Conservation (phyloP, 2,888 invertebrate species). For the Epinotia bilunana region DNA sequence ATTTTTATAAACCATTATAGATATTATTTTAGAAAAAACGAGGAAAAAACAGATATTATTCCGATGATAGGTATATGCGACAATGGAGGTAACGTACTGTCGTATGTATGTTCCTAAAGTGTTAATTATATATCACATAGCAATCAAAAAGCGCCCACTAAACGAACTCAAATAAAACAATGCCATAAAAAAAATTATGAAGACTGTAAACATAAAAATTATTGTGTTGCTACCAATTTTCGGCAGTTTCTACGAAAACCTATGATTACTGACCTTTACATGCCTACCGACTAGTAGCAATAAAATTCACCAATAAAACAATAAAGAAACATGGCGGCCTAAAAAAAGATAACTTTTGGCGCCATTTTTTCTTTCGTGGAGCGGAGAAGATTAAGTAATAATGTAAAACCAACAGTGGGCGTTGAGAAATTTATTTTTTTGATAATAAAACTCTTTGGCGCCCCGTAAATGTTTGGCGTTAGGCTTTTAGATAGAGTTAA, state of each 20-base stretch:
- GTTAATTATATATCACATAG: not conserved
- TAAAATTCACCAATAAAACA: slow-evolving; percentile 48
- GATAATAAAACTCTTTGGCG: slow-evolving; percentile 48
- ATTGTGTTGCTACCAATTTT: slow-evolving; percentile 31
- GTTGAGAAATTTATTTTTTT: slow-evolving; percentile 57
- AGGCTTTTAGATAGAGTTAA: slow-evolving; percentile 8
- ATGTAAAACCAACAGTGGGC: slow-evolving; percentile 79
- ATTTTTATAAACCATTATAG: too few relatives aligned
- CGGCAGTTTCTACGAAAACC: slow-evolving; percentile 35
- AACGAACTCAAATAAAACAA: not conserved
- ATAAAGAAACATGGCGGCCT: slow-evolving; percentile 52
- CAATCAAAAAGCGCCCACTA: too few relatives aligned
- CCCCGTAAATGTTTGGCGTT: slow-evolving; percentile 45
- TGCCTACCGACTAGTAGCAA: slow-evolving; percentile 45
- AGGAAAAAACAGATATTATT: too few relatives aligned
- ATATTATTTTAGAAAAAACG: too few relatives aligned
- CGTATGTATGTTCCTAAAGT: not conserved
- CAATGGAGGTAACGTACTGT: not conserved
- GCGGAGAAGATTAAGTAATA: slow-evolving; percentile 72
- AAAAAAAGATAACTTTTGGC: slow-evolving; percentile 62
- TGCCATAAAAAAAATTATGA: not conserved
- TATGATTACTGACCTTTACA: slow-evolving; percentile 40
- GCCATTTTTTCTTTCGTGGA: slow-evolving; percentile 64
- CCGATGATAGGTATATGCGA: not conserved
- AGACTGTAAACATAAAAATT: slow-evolving; percentile 8